Base-by-base conservation (phyloP, 2,888 invertebrate genomes). In the Andrena camellia region DNA sequence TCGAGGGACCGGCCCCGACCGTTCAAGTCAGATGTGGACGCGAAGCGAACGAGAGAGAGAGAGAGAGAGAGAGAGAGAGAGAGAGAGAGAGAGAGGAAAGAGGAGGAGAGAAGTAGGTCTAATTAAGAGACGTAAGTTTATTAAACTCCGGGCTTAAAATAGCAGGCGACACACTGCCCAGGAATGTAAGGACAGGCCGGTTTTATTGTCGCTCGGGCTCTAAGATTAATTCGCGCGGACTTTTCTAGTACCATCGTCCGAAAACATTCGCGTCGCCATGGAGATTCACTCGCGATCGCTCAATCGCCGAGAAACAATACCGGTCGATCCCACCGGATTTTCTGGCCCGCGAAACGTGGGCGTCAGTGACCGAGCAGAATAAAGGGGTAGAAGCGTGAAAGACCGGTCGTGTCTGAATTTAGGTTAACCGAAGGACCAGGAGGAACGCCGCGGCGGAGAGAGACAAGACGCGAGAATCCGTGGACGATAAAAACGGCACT, bases 161-260 rank as follows among this genome's bases (percentile, higher is more conserved):
- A 93, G 92, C 90, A 76, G 85, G 87, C 92, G 92, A 92, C 93
- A 92, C 92, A 93, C 91, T 91, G 91, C 82, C 88, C 88, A 90
- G 90, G 93, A 93, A 93, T 93, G 92, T 91, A 92, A 91, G 91
- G 91, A 91, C 91, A 90, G 86, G 78, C 87, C 89, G 86, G 90
- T 91, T 92, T 92, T 91, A 92, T 92, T 91, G 90, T 90, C 88
- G 89, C 85, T 80, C 86, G 86, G 85, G 84, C 86, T 87, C 90
- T 89, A 89, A 90, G 90, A 91, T 91, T 91, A 91, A 91, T 90
- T 90, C 90, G 86, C 74, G 85, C 87, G 60, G 74, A 83, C 80
- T 82, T 83, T 89, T 89, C 87, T 78, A 72, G 66, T 72, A 33
- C 52, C 69, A 1, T 67, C 73, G 73, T 71, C 50, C 42, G 76